A percentile compares a stretch with the other conserved stretches of the same genome.
These are phyloP conservation scores for Megastigmus dorsalis DNA, from an alignment of 2,888 invertebrate genomes.

Conservation along the genomic window DNA sequence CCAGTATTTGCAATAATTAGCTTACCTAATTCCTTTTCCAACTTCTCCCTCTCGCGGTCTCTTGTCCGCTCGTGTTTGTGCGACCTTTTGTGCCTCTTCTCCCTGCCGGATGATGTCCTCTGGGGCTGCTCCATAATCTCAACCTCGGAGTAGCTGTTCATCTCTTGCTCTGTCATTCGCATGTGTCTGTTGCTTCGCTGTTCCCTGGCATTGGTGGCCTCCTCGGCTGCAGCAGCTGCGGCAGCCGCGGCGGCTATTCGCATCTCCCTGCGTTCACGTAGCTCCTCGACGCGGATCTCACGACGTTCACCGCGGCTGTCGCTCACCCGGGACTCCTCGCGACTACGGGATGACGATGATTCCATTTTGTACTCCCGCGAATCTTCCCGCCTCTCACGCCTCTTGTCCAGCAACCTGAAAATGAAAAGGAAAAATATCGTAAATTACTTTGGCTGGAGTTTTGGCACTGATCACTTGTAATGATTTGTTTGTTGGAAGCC, in stretches of 20 bases:
- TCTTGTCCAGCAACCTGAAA: conserved; percentile 70
- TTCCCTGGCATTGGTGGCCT: background rate
- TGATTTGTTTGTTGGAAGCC: too few species aligned
- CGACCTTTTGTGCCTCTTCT: conserved; percentile 70
- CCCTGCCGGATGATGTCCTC: conserved; percentile 57
- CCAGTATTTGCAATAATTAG: too few species aligned
- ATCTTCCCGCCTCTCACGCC: conserved; percentile 71
- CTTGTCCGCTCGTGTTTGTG: conserved; percentile 77
- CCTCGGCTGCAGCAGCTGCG: conserved; percentile 60
- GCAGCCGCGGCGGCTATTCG: conserved; percentile 55
- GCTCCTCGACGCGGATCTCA: conserved; percentile 67
- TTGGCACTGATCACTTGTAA: too few species aligned
- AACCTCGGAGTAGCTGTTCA: conserved; percentile 6
- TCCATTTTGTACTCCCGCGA: conserved; percentile 68
- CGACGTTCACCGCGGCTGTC: conserved; percentile 64
- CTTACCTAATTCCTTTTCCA: conserved; percentile 60
- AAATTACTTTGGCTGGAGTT: too few species aligned
- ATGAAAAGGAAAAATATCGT: too few species aligned
- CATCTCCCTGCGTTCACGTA: conserved; percentile 68
- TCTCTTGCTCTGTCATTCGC: conserved; percentile 9
- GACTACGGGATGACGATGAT: conserved; percentile 21
- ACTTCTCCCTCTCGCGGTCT: conserved; percentile 75
- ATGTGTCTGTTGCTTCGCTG: conserved; percentile 43
- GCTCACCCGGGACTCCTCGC: conserved; percentile 50
- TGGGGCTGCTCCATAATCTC: conserved; percentile 36